Evolutionary conservation across 2,888 invertebrate genomes (phyloP).

Genomic region (Exocentrus adspersus): DNA sequence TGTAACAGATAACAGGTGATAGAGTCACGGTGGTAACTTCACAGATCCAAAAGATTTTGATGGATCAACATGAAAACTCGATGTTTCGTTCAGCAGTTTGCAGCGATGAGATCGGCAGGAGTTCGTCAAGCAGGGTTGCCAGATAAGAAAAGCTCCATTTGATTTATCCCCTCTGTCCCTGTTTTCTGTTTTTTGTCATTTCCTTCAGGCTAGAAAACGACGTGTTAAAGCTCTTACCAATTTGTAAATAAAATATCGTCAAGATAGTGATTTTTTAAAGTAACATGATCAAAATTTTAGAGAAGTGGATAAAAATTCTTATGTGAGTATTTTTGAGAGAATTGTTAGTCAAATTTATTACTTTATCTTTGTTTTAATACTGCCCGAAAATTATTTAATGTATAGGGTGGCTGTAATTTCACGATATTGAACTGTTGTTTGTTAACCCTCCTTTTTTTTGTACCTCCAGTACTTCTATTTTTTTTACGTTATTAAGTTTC

Average conservation of each 20-base stretch:
- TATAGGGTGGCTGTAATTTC: too few relatives aligned
- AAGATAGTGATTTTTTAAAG: too few relatives aligned
- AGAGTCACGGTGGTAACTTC: neutral
- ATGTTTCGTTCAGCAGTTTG: slow-evolving; percentile 50
- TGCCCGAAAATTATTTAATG: too few relatives aligned
- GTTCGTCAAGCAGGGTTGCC: slow-evolving; percentile 54
- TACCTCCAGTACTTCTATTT: too few relatives aligned
- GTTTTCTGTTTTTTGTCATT: slow-evolving; percentile 10
- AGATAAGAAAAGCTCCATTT: slow-evolving; percentile 33
- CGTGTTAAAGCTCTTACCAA: too few relatives aligned
- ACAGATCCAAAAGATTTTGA: slow-evolving; percentile 4
- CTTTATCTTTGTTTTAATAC: too few relatives aligned
- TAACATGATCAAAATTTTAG: too few relatives aligned
- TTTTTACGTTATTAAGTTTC: too few relatives aligned
- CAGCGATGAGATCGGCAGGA: slow-evolving; percentile 60
- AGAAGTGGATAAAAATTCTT: neutral
- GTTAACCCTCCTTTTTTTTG: too few relatives aligned
- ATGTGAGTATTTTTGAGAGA: neutral
- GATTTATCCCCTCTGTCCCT: slow-evolving; percentile 23
- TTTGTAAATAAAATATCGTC: too few relatives aligned
- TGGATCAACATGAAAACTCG: slow-evolving; percentile 32
- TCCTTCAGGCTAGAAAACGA: neutral
- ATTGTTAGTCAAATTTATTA: neutral
- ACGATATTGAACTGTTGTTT: too few relatives aligned
- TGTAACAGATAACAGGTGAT: slow-evolving; percentile 39